Conservation (phyloP, 2,888 invertebrate species). For the Drosophila basisetae region DNA sequence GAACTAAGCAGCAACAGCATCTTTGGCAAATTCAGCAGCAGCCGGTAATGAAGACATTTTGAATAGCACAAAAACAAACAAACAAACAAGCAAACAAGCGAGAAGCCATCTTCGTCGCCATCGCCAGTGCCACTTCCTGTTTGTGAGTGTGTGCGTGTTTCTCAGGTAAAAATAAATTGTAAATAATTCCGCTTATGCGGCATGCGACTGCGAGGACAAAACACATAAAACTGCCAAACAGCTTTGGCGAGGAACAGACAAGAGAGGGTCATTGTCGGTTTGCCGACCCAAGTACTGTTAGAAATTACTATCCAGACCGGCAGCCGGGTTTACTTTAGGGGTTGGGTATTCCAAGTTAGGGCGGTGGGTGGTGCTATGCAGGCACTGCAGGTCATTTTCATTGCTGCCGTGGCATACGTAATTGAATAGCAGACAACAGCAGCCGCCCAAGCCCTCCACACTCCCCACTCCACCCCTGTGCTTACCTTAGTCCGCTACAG, state of each 20-base stretch:
- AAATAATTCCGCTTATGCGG: conserved; percentile 80
- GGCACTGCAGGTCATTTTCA: conserved; percentile 79
- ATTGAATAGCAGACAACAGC: conserved; percentile 77
- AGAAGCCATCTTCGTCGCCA: conserved; percentile 49
- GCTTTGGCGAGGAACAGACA: conserved; percentile 28
- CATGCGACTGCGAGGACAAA: conserved; percentile 76
- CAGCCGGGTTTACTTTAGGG: conserved; percentile 13
- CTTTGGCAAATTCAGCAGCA: conserved; percentile 46
- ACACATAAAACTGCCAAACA: conserved; percentile 78
- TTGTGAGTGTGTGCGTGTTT: conserved; percentile 17
- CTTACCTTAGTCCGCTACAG: conserved; percentile 34
- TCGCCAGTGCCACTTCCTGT: conserved; percentile 9
- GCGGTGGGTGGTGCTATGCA: conserved; percentile 20
- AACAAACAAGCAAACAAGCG: conserved; percentile 63
- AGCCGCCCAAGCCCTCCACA: conserved; percentile 24
- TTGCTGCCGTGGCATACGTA: conserved; percentile 78
- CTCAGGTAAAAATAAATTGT: conserved; percentile 79
- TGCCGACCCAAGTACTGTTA: conserved; percentile 58
- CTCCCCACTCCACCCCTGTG: background rate
- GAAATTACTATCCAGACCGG: conserved; percentile 50
- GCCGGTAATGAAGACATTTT: conserved; percentile 77
- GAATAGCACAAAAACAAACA: conserved; percentile 54
- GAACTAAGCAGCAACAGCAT: conserved; percentile 28
- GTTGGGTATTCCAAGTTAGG: background rate
- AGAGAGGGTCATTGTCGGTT: conserved; percentile 43